phyloP scores from a whole-genome alignment of 2,888 invertebrate genomes.

The Liopterus haemorrhoidalis region DNA sequence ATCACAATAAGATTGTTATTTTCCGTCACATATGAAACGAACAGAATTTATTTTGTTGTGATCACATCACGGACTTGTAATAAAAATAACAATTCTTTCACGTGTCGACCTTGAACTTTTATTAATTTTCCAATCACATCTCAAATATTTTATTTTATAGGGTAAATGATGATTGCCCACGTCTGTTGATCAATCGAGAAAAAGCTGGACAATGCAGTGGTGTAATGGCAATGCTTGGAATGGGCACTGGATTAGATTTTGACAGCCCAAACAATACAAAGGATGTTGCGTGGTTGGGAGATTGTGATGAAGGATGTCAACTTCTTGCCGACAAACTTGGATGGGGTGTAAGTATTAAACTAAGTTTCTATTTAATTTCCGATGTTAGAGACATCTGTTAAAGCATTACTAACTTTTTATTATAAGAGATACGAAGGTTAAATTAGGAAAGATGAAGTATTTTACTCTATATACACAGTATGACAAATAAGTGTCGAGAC shows the following conservation, averaged over 20 bases:
- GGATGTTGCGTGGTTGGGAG: conserved; percentile 76
- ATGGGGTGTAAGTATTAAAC: conserved; percentile 61
- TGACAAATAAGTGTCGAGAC: too few relatives aligned
- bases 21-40: background rate
- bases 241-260: conserved; percentile 61
- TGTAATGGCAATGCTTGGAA: conserved; percentile 42
- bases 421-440: too few relatives aligned
- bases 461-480: too few relatives aligned
- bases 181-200: conserved; percentile 83
- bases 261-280: conserved; percentile 57
- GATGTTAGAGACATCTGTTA: too few relatives aligned
- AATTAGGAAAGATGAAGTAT: too few relatives aligned
- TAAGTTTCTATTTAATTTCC: conserved; percentile 9
- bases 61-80: too few relatives aligned
- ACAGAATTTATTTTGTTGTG: background rate
- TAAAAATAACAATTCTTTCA: too few relatives aligned
- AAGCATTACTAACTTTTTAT: too few relatives aligned
- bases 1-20: too few relatives aligned
- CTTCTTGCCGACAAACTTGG: conserved; percentile 69
- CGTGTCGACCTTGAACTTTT: too few relatives aligned
- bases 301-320: conserved; percentile 75
- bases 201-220: conserved; percentile 53
- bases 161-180: conserved; percentile 65
- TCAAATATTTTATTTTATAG: too few relatives aligned
- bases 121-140: too few relatives aligned